Percentiles rank a stretch among this genome's conserved stretches.
Evolutionary conservation across 1,140 invertebrate species (phyloP).

Genomic region (Melitaea cinxia): DNA sequence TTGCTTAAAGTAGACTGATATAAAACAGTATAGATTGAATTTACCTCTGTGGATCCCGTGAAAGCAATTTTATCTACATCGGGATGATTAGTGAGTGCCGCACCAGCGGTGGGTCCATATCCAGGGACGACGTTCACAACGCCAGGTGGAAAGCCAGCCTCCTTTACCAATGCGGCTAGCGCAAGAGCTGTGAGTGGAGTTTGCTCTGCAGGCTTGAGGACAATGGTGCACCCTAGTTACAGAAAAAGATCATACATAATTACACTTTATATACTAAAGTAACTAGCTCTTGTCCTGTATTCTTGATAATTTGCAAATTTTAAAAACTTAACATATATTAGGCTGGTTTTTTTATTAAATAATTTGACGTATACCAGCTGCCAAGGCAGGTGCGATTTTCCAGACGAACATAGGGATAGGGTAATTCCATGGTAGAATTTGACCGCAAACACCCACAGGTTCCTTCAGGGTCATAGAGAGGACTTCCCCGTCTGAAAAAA

Average conservation of each 20-base stretch:
- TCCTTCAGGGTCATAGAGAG: constrained; percentile 87
- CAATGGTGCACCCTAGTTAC: constrained; percentile 81
- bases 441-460: constrained; percentile 91
- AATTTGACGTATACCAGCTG: constrained; percentile 84
- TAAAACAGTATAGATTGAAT: neutral
- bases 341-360: neutral
- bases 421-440: constrained; percentile 93
- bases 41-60: constrained; percentile 83
- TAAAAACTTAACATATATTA: neutral
- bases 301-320: too few species aligned
- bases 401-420: constrained; percentile 90
- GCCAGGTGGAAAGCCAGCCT: constrained; percentile 87
- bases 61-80: constrained; percentile 88
- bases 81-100: constrained; percentile 84
- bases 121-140: constrained; percentile 86
- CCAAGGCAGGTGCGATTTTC: constrained; percentile 90
- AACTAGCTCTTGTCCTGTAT: too few species aligned
- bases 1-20: too few species aligned
- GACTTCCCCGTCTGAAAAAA: constrained; percentile 79
- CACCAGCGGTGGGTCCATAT: constrained; percentile 86
- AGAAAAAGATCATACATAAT: too few species aligned
- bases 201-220: constrained; percentile 88
- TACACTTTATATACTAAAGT: too few species aligned
- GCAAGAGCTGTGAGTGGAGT: constrained; percentile 89
- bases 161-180: constrained; percentile 84